Evolutionary conservation across 2,113 vertebrate species (phyloP), one percentile per base, ranked within the genome.

Genomic region (Scomber scombrus): DNA sequence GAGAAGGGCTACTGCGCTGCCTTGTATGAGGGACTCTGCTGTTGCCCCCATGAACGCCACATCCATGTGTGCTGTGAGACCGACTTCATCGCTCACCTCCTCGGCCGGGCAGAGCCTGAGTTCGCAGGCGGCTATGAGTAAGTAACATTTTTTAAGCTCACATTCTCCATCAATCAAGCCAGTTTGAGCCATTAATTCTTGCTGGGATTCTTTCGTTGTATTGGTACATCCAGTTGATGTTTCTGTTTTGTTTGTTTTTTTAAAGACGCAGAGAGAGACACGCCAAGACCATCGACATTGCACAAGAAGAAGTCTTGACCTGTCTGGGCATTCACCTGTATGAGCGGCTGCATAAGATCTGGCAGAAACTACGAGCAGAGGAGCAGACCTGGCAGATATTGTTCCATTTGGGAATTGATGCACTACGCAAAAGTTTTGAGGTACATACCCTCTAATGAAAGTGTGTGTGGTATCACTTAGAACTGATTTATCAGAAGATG

Each of bases 351-450:
- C 97, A 99, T 90, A 95, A 95, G 64, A 98, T 99, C 94, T 99
- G 98, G 98, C 98, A 97, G 78, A 99, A 99, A 86, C 92, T 99
- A 11, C 88, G 97, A 75, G 98, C 97, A 0, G 98, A 99, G 91
- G 98, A 99, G 70, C 98, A 99, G 85, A 99, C 98, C 0, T 99
- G 98, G 97, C 97, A 98, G 91, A 97, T 99, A 94, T 95, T 99
- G 60, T 99, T 98, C 68, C 97, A 98, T 89, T 93, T 99, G 71
- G 97, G 98, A 45, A 96, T 99, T 0, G 97, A 99, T 78, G 96
- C 97, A 64, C 88, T 99, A 43, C 97, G 97, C 40, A 99, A 98
- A 92, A 97, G 96, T 88, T 99, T 99, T 85, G 98, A 99, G 97
- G 98, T 99, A 78, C 43, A 29, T 21, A 47, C 16, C n/a, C 23